Conservation (phyloP, 2,113 vertebrate genomes). For the Eptesicus fuscus region DNA sequence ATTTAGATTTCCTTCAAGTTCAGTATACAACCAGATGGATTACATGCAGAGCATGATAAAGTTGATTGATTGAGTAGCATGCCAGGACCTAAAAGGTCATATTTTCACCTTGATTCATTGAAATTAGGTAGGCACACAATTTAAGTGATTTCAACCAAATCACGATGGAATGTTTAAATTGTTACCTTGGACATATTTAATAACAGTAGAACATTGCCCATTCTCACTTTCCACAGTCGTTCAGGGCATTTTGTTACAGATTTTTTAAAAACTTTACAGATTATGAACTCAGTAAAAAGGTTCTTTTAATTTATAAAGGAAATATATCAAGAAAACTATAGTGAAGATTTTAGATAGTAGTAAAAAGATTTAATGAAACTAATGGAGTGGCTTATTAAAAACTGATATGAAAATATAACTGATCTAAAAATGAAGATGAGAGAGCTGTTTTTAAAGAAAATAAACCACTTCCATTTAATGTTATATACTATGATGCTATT, state of each 20-base stretch:
- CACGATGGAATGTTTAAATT: conserved; percentile 32
- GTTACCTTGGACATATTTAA: conserved; percentile 28
- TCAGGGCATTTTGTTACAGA: conserved; percentile 23
- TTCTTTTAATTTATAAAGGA: neutral
- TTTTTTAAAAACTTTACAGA: neutral
- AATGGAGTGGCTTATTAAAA: conserved; percentile 13
- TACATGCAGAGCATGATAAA: conserved; percentile 59
- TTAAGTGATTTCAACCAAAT: conserved; percentile 52
- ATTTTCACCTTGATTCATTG: conserved; percentile 74
- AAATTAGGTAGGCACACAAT: conserved; percentile 68
- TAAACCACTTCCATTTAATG: neutral
- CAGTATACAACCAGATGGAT: conserved; percentile 49
- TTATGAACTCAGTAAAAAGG: neutral
- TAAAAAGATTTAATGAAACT: neutral
- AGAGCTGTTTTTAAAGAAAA: neutral
- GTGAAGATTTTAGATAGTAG: neutral
- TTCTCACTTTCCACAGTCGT: neutral
- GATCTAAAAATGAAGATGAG: conserved; percentile 19
- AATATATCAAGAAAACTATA: neutral
- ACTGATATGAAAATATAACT: neutral
- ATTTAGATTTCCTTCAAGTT: conserved; percentile 68
- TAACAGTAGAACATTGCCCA: neutral
- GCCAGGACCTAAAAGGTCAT: conserved; percentile 72
- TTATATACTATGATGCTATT: neutral
- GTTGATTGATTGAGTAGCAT: conserved; percentile 71